These are phyloP conservation scores for Drosophila lutescens DNA, from an alignment of 2,888 invertebrate species.

Conservation along the genomic window DNA sequence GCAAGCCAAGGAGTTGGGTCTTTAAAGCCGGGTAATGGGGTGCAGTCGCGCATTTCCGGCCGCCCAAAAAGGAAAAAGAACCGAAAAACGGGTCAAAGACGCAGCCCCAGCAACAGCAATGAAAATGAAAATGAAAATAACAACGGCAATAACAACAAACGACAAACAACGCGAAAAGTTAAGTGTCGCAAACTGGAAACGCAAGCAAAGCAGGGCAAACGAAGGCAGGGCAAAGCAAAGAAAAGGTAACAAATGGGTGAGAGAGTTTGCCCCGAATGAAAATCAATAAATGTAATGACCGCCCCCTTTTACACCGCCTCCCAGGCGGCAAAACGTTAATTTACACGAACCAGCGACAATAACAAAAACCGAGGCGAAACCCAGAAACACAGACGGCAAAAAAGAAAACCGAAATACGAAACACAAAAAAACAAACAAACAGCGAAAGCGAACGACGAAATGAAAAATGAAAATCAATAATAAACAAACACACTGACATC, in stretches of 20 bases:
- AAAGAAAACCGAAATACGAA: neutral
- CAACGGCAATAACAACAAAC: constrained; percentile 7
- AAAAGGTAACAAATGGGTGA: constrained; percentile 52
- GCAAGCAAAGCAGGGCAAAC: constrained; percentile 43
- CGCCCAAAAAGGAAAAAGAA: constrained; percentile 35
- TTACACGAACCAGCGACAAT: constrained; percentile 56
- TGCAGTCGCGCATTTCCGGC: constrained; percentile 60
- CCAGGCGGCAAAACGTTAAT: constrained; percentile 56
- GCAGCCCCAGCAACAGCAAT: constrained; percentile 51
- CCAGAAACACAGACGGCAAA: constrained; percentile 10
- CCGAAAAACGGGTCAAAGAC: constrained; percentile 62
- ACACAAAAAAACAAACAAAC: constrained; percentile 8
- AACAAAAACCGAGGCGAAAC: constrained; percentile 19
- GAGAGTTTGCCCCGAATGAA: constrained; percentile 24
- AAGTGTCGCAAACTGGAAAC: constrained; percentile 68
- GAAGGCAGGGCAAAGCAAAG: constrained; percentile 50
- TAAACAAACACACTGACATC: constrained; percentile 27
- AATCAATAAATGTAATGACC: constrained; percentile 73
- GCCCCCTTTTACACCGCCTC: constrained; percentile 9
- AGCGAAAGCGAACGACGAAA: constrained; percentile 19
- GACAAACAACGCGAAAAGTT: constrained; percentile 66
- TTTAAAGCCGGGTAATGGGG: constrained; percentile 34
- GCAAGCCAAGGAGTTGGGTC: neutral
- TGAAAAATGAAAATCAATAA: constrained; percentile 49
- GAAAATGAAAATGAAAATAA: neutral